These are phyloP conservation scores for Anthophora plumipes DNA, from an alignment of 2,888 invertebrate genomes.

Conservation along the genomic window DNA sequence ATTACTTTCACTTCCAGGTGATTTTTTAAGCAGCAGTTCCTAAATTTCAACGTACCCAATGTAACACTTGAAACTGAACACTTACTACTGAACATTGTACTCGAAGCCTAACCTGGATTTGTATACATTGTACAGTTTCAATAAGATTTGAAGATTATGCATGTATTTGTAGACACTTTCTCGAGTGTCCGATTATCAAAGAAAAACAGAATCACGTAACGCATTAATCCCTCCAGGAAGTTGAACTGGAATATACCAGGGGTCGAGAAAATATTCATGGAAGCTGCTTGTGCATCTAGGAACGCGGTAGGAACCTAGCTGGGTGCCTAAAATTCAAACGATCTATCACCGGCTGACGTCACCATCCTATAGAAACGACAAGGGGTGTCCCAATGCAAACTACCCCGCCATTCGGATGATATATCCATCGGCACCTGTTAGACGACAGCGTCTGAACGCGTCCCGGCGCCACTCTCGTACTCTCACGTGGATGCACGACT, in stretches of 20 bases:
- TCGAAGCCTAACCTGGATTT: too few relatives aligned
- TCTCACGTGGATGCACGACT: slow-evolving; percentile 70
- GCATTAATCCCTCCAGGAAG: neutral
- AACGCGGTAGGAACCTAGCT: slow-evolving; percentile 49
- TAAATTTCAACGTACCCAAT: too few relatives aligned
- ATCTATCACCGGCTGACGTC: slow-evolving; percentile 77
- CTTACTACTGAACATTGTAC: too few relatives aligned
- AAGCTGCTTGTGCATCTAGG: slow-evolving; percentile 50
- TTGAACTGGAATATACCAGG: too few relatives aligned
- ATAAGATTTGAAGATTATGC: too few relatives aligned
- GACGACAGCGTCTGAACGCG: slow-evolving; percentile 76
- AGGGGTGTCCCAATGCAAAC: slow-evolving; percentile 71
- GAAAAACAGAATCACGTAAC: neutral
- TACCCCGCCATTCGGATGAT: slow-evolving; percentile 76
- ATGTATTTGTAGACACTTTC: too few relatives aligned
- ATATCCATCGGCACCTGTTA: slow-evolving; percentile 81
- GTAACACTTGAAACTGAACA: too few relatives aligned
- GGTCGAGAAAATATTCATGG: slow-evolving; percentile 56
- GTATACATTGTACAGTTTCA: too few relatives aligned
- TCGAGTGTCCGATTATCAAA: slow-evolving; percentile 15
- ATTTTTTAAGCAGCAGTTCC: too few relatives aligned
- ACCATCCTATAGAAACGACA: slow-evolving; percentile 67
- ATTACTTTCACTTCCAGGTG: too few relatives aligned
- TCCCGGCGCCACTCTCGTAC: slow-evolving; percentile 67
- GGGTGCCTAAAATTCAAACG: slow-evolving; percentile 77